Percentiles rank a stretch among this genome's conserved stretches.
phyloP scores from a whole-genome alignment of 2,797 vertebrate species.

The Enteromius treurensis region DNA sequence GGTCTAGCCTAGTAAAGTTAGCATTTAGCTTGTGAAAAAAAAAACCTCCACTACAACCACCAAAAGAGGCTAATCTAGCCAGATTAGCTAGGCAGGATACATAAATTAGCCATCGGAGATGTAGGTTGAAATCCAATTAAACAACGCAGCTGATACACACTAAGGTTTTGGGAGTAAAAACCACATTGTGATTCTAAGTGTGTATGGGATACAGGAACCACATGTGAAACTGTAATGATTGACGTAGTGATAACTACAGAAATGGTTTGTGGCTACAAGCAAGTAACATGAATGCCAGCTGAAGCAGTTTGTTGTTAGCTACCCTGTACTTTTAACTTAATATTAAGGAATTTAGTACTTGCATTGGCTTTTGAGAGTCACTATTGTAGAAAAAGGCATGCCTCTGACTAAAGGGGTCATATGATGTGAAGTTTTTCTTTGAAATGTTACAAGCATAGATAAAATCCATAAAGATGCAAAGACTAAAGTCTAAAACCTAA shows the following conservation, averaged over 20 bases:
- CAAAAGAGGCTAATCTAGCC: not conserved
- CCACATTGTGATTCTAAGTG: not conserved
- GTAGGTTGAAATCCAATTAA: not conserved
- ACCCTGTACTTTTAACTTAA: not conserved
- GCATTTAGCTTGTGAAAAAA: not conserved
- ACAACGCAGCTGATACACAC: not conserved
- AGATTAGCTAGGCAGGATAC: not conserved
- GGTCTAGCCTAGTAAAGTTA: not conserved
- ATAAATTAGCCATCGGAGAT: not conserved
- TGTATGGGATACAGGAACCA: not conserved
- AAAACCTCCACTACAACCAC: not conserved
- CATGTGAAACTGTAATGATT: slow-evolving; percentile 23
- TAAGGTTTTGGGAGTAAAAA: not conserved
- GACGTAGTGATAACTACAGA: slow-evolving; percentile 1
- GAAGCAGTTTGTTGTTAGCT: not conserved
- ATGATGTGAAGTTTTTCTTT: not conserved
- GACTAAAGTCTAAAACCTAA: not conserved
- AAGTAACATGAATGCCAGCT: not conserved
- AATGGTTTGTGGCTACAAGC: not conserved
- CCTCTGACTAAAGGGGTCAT: not conserved
- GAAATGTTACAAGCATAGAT: not conserved
- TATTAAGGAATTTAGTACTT: not conserved
- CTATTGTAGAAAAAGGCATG: too few relatives aligned
- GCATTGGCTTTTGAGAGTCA: not conserved
- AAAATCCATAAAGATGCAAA: not conserved